These are phyloP conservation scores for Pipistrellus nathusii DNA, from an alignment of 2,797 vertebrate genomes.

Conservation along the genomic window DNA sequence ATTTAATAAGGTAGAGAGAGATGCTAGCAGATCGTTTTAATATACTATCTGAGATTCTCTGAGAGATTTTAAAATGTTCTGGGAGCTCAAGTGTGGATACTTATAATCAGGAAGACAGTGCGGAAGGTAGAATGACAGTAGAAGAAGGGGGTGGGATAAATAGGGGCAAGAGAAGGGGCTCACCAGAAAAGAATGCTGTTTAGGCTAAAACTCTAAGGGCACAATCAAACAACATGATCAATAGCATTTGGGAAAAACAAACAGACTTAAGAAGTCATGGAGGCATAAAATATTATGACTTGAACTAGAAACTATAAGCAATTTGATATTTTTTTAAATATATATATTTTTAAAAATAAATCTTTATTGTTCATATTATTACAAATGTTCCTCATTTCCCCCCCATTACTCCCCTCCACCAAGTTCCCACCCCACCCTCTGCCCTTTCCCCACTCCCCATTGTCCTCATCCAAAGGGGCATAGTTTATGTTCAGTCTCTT, in stretches of 20 bases:
- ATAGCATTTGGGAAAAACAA: background rate
- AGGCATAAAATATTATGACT: background rate
- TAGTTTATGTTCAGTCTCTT: too few species aligned
- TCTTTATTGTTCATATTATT: too few species aligned
- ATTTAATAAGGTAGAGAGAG: background rate
- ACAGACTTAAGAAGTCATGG: background rate
- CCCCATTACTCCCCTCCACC: too few species aligned
- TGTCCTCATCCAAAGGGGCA: too few species aligned
- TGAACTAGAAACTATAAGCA: slow-evolving; percentile 20
- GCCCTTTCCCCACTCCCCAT: too few species aligned
- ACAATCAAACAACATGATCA: background rate
- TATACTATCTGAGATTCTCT: slow-evolving; percentile 19
- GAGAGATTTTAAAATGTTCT: background rate
- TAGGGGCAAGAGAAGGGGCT: background rate
- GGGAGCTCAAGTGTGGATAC: background rate
- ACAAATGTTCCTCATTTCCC: too few species aligned
- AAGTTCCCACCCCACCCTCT: too few species aligned
- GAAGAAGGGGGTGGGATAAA: background rate
- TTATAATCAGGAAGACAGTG: background rate
- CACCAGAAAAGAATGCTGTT: background rate
- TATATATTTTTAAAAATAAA: too few species aligned
- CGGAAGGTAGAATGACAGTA: background rate
- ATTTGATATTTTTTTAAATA: background rate
- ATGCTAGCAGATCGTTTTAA: background rate
- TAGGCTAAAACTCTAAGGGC: background rate